phyloP scores from a whole-genome alignment of 2,113 vertebrate genomes.

The Sclerurus mexicanus region DNA sequence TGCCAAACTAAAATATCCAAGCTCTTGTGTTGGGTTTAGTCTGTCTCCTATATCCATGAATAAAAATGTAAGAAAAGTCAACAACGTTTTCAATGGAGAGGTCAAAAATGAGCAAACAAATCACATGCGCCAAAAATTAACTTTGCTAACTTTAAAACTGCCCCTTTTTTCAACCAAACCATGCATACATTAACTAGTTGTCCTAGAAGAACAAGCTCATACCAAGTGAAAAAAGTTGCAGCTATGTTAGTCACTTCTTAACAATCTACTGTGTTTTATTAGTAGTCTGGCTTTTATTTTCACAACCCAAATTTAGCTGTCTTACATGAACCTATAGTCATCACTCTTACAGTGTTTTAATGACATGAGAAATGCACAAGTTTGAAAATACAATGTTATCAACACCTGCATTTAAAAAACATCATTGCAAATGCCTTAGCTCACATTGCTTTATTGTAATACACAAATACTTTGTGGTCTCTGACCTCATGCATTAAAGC shows the following conservation, averaged over 20 bases:
- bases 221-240: neutral
- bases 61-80: neutral
- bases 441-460: neutral
- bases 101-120: neutral
- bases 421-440: neutral
- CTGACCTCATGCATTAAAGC: neutral
- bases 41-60: neutral
- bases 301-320: neutral
- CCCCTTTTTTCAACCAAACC: neutral
- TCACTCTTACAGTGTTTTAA: neutral
- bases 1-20: neutral
- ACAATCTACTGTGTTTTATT: neutral
- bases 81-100: neutral
- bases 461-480: neutral
- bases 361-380: neutral
- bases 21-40: neutral
- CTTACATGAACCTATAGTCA: neutral
- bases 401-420: neutral
- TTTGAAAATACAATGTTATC: neutral
- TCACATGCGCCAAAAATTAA: neutral
- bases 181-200: neutral
- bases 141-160: neutral
- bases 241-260: neutral
- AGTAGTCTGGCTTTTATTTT: neutral
- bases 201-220: neutral